Percentiles rank a stretch among this genome's conserved stretches.
Evolutionary conservation across 2,113 vertebrate species (phyloP).

Genomic region (Chroicocephalus ridibundus): DNA sequence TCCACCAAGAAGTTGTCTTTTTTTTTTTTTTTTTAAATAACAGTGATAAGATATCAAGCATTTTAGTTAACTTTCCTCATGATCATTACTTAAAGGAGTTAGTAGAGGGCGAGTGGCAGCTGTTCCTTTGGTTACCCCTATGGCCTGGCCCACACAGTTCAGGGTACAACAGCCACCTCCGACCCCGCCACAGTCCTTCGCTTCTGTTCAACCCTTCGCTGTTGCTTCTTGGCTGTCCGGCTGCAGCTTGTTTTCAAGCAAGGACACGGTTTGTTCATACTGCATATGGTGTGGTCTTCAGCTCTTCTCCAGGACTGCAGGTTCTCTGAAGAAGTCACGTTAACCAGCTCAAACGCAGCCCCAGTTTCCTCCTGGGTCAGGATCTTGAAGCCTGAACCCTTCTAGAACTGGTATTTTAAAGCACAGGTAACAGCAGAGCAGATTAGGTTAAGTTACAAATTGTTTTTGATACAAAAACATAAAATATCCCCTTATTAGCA

Average conservation of each 20-base stretch:
- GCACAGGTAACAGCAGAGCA: neutral
- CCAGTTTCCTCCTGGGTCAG: neutral
- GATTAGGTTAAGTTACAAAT: conserved; percentile 30
- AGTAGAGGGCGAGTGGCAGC: neutral
- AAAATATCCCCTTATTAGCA: conserved; percentile 49
- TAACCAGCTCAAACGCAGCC: neutral
- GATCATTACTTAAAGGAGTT: neutral
- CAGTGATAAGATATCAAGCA: rapidly evolving
- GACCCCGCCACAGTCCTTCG: neutral
- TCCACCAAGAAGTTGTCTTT: rapidly evolving
- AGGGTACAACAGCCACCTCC: neutral
- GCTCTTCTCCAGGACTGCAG: neutral
- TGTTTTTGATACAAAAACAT: conserved; percentile 71
- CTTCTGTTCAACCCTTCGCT: neutral
- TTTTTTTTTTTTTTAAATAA: neutral
- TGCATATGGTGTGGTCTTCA: neutral
- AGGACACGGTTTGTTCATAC: neutral
- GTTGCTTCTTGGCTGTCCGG: neutral
- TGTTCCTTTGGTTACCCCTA: neutral
- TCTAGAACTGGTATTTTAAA: neutral
- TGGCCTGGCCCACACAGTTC: neutral
- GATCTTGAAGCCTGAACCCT: neutral
- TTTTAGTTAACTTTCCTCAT: neutral
- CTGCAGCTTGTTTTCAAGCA: neutral
- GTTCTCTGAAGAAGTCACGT: neutral